Percentiles rank a stretch among this genome's conserved stretches.
phyloP scores from a whole-genome alignment of 64 coral and sea anemone species.

The Porites australiensis region DNA sequence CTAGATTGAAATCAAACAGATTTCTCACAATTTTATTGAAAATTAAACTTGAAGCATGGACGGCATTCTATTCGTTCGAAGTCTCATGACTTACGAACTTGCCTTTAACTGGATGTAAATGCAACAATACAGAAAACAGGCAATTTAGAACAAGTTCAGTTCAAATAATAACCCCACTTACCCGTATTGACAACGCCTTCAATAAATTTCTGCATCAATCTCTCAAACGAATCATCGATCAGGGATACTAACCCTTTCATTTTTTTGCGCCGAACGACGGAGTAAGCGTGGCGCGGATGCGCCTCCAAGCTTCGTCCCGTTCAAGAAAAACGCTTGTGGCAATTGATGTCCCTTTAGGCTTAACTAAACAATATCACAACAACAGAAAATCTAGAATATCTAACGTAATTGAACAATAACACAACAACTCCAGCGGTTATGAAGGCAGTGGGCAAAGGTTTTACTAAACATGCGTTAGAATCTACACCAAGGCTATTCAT shows the following conservation, averaged over 20 bases:
- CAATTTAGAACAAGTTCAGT: too few species aligned
- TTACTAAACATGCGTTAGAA: too few species aligned
- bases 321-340: not conserved
- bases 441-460: too few species aligned
- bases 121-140: too few species aligned
- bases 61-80: too few species aligned
- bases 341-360: not conserved
- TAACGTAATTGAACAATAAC: slow-evolving; percentile 29
- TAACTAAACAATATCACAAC: too few species aligned
- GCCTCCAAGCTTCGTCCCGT: slow-evolving; percentile 33
- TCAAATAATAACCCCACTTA: not conserved
- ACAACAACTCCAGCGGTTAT: not conserved
- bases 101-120: too few species aligned
- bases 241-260: slow-evolving; percentile 25
- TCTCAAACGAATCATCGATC: slow-evolving; percentile 39
- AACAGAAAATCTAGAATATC: slow-evolving; percentile 45
- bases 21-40: too few species aligned
- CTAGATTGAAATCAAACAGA: too few species aligned
- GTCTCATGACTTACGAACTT: too few species aligned
- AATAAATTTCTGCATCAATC: slow-evolving; percentile 15
- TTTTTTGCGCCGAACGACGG: slow-evolving; percentile 52
- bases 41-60: too few species aligned
- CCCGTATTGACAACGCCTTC: slow-evolving; percentile 38
- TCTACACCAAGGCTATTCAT: too few species aligned
- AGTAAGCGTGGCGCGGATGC: slow-evolving; percentile 40